A percentile compares a stretch with the other conserved stretches of the same genome.
These are phyloP conservation scores for Lates japonicus DNA, from an alignment of 2,797 vertebrate species.

Conservation along the genomic window DNA sequence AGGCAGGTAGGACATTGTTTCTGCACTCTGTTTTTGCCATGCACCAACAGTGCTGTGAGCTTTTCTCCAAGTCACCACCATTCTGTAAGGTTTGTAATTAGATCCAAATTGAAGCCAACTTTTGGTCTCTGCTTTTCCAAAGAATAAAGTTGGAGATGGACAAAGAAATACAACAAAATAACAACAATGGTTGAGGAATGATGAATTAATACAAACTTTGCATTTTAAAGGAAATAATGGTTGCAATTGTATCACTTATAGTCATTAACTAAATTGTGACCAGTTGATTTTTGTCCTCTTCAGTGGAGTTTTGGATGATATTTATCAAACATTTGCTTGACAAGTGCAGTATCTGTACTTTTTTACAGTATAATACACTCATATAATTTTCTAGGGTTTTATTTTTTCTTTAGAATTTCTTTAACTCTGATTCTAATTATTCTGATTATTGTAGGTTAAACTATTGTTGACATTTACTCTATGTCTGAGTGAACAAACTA, in stretches of 20 bases:
- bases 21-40: conserved; percentile 65
- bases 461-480: not conserved
- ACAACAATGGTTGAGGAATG: not conserved
- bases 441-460: not conserved
- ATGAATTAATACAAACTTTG: not conserved
- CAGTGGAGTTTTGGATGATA: not conserved
- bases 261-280: not conserved
- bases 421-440: not conserved
- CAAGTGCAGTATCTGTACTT: not conserved
- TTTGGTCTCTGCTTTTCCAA: not conserved
- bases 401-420: not conserved
- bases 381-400: not conserved
- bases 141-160: not conserved
- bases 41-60: conserved; percentile 41
- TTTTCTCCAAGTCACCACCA: conserved; percentile 1
- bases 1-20: conserved; percentile 92
- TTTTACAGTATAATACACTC: not conserved
- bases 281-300: not conserved
- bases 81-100: conserved; percentile 3
- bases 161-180: not conserved
- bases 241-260: not conserved
- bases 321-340: not conserved
- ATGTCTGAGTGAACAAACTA: conserved; percentile 2
- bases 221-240: not conserved
- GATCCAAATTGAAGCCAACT: not conserved